Base-by-base conservation (phyloP, 2,888 invertebrate species). In the Holacanthella duospinosa region DNA sequence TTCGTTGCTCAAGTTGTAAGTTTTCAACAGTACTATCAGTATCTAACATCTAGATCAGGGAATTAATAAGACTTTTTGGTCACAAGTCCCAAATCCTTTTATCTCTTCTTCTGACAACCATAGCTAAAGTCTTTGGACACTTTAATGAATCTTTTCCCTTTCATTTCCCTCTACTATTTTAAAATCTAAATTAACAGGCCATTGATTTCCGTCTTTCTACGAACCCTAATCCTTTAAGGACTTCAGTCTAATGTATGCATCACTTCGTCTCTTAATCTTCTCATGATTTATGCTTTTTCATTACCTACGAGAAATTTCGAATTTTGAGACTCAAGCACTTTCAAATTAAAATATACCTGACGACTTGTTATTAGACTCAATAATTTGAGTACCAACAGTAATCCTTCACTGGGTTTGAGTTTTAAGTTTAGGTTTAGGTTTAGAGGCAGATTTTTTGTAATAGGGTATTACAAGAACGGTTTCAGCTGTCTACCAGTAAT, bases 71-170 rank as follows among this genome's bases (percentile, higher is more conserved):
- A 16, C 6, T 16, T 36, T 36, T 36, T 36, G 36, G 36, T 36
- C 36, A 36, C 36, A 36, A 36, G 36, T 9, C 9, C 36, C 36
- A 48, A 9, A n/a, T 21, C 48, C 12, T 21, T 48, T 48, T 48
- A 36, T 36, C 36, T 36, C 36, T 16, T 21, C 21, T 21, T 21
- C n/a, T 9, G 21, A 48, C n/a, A 21, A 48, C 4, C 4, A 21
- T 9, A 21, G 48, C 48, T 4, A 21, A n/a, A 21, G 48, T 16
- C 48, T 48, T 48, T 9, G 21, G 48, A 48, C 19, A 48, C 48
- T 48, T 48, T 48, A 48, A 48, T 48, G 48, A 48, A 48, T 48
- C 16, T 48, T 48, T 21, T 21, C 48, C 48, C 48, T 48, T 48
- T 48, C 21, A 48, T 48, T 48, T 21, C n/a, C 48, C 6, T 21